Conservation (phyloP, 2,797 vertebrate genomes). For the Sarcophilus harrisii region DNA sequence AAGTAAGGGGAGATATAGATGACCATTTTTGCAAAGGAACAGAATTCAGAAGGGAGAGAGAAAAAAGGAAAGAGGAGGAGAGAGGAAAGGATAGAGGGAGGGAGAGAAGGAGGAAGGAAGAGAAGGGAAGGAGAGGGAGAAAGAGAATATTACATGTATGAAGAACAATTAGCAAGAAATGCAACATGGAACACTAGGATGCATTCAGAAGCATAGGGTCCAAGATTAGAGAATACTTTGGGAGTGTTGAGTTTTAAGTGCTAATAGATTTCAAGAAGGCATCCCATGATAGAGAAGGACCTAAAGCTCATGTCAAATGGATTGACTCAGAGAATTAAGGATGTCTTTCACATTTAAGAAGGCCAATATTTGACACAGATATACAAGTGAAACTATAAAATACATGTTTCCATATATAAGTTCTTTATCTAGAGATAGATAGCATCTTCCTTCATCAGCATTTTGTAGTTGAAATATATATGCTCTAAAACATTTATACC, state of each 20-base stretch:
- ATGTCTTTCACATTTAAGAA: too few species aligned
- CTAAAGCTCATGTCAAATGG: neutral
- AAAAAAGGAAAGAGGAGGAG: neutral
- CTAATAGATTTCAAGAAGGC: neutral
- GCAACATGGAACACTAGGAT: neutral
- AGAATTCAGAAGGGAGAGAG: neutral
- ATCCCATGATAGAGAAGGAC: neutral
- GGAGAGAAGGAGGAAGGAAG: fast-evolving
- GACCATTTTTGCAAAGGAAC: neutral
- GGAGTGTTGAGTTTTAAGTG: neutral
- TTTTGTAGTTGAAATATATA: too few species aligned
- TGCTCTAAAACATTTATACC: too few species aligned
- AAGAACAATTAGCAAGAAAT: neutral
- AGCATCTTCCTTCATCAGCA: too few species aligned
- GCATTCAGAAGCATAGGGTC: neutral
- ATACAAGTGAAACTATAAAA: too few species aligned
- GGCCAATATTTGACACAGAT: too few species aligned
- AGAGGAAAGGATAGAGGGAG: too few species aligned
- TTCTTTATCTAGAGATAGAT: too few species aligned
- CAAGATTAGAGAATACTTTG: neutral
- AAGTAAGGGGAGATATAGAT: neutral
- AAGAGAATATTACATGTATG: neutral
- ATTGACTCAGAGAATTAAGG: neutral
- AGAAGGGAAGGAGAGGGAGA: neutral
- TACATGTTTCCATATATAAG: too few species aligned